These are phyloP conservation scores for Centropyge bicolor DNA, from an alignment of 2,797 vertebrate genomes.

Conservation along the genomic window DNA sequence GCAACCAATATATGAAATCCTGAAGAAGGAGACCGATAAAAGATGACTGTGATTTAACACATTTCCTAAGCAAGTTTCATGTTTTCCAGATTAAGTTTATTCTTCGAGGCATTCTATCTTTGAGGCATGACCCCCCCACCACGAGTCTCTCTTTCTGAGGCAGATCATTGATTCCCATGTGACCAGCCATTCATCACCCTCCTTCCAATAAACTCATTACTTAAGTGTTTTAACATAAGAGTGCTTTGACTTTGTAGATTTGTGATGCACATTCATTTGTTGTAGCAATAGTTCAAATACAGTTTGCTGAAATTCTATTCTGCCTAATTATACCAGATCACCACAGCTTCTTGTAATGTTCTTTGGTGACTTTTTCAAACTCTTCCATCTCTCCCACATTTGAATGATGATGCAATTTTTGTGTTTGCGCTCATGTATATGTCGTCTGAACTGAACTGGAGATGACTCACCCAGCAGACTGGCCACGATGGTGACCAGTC, in stretches of 20 bases:
- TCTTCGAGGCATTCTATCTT: too few relatives aligned
- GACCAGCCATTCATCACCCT: too few relatives aligned
- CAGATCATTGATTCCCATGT: too few relatives aligned
- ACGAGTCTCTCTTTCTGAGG: neutral
- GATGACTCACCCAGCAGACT: conserved; percentile 88
- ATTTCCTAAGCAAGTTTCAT: neutral
- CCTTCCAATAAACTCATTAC: too few relatives aligned
- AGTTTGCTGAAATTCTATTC: neutral
- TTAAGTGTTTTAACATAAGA: neutral
- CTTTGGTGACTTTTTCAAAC: neutral
- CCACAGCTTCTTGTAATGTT: neutral
- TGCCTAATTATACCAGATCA: neutral
- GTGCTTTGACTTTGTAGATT: neutral
- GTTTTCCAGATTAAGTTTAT: neutral
- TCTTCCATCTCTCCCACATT: neutral
- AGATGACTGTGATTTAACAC: neutral
- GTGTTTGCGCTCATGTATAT: neutral
- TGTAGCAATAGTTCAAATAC: neutral
- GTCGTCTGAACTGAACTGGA: neutral
- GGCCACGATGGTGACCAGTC: conserved; percentile 92
- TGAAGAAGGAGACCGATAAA: neutral
- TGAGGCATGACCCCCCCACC: neutral
- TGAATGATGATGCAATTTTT: neutral
- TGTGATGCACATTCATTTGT: neutral
- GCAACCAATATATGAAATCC: too few relatives aligned